Evolutionary conservation across 2,113 vertebrate species (phyloP).

Genomic region (Dicrurus megarhynchus): DNA sequence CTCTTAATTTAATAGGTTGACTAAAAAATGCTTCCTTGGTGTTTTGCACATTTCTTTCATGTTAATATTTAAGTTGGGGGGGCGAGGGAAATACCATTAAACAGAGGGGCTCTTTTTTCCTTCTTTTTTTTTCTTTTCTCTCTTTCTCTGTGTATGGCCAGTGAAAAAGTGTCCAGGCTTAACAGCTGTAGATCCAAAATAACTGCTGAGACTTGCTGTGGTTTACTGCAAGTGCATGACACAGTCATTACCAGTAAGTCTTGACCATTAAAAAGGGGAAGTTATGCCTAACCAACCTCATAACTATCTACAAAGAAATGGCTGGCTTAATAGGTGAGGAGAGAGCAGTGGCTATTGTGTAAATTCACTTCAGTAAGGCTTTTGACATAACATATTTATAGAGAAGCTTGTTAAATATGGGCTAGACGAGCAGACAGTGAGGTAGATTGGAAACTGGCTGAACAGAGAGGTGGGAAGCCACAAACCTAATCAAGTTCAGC

Average conservation of each 20-base stretch:
- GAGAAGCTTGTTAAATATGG: neutral
- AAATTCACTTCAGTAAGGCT: neutral
- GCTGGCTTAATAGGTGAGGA: neutral
- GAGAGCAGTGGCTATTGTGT: neutral
- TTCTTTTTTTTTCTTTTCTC: accelerated
- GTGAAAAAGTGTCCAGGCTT: neutral
- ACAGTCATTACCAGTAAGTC: neutral
- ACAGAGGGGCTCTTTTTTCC: neutral
- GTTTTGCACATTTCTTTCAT: neutral
- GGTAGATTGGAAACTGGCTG: neutral
- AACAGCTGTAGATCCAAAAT: neutral
- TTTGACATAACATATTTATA: neutral
- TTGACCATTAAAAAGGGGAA: neutral
- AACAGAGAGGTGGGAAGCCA: neutral
- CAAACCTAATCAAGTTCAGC: neutral
- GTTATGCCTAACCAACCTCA: neutral
- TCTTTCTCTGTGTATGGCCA: neutral
- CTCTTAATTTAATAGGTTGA: neutral
- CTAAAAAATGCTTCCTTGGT: neutral
- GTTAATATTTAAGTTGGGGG: neutral
- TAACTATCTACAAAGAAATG: neutral
- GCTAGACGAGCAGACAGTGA: neutral
- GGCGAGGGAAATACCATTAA: neutral
- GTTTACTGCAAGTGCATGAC: neutral
- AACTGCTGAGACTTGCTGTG: neutral